Conservation (phyloP, 2,113 vertebrate species). For the Pelecanoides urinatrix region DNA sequence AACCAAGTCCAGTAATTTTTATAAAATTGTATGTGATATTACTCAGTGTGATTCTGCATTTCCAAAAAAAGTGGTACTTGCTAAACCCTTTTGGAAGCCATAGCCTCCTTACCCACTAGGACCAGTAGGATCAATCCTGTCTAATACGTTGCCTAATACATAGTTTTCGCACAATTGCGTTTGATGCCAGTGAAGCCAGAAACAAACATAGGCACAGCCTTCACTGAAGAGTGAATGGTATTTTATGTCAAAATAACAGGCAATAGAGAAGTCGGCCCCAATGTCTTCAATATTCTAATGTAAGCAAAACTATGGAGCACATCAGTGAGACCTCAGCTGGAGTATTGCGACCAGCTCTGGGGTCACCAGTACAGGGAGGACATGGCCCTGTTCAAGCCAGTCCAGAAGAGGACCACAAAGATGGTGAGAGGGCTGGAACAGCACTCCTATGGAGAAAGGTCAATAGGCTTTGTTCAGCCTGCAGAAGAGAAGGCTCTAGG, state of each 20-base stretch:
- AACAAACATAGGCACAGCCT: background rate
- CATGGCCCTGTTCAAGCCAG: fast-evolving
- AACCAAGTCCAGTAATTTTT: background rate
- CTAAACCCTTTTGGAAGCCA: background rate
- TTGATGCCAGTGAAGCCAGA: background rate
- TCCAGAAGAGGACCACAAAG: background rate
- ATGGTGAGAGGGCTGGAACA: background rate
- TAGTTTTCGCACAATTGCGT: background rate
- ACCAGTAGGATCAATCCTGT: background rate
- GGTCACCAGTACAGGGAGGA: too few relatives aligned
- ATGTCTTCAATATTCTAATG: background rate
- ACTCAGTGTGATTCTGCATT: background rate
- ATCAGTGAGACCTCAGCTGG: background rate
- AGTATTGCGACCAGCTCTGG: background rate
- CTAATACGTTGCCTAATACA: background rate
- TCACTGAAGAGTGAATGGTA: background rate
- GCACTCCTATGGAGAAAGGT: background rate
- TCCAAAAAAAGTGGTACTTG: background rate
- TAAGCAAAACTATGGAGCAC: background rate
- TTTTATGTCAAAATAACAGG: background rate
- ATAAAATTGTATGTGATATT: background rate
- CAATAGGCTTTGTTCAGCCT: background rate
- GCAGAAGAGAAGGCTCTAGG: background rate
- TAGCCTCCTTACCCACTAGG: background rate
- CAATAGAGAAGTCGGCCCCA: background rate